Conservation (phyloP, 2,797 vertebrate genomes). For the Clarias fuscus region DNA sequence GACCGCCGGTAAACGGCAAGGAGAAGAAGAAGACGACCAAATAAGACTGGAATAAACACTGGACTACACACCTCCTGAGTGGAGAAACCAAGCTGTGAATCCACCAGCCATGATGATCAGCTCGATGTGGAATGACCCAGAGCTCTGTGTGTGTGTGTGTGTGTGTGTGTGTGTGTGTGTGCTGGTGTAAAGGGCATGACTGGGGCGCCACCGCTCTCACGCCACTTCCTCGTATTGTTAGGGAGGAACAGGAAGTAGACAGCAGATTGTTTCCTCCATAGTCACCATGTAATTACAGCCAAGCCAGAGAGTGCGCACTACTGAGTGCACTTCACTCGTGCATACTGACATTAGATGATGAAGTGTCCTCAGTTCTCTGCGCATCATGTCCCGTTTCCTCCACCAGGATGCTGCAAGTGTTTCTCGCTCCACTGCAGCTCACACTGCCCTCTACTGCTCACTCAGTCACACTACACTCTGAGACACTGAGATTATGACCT, state of each 20-base stretch:
- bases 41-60: not conserved
- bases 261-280: constrained; percentile 40
- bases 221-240: constrained; percentile 79
- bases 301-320: not conserved
- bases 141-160: not conserved
- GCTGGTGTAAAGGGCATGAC: constrained; percentile 13
- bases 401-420: not conserved
- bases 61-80: constrained; percentile 20
- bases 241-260: constrained; percentile 65
- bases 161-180: not conserved
- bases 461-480: not conserved
- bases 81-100: constrained; percentile 24
- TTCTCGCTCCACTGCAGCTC: not conserved
- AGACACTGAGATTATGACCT: no score
- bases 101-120: constrained; percentile 30
- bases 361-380: not conserved
- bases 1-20: no score
- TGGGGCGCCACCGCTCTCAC: constrained; percentile 57
- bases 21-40: not conserved
- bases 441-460: not conserved
- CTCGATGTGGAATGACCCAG: not conserved
- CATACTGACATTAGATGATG: not conserved
- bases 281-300: not conserved
- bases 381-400: not conserved
- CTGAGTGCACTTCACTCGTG: not conserved